Evolutionary conservation across 2,113 vertebrate species (phyloP).

Genomic region (Coracopsis vasa): DNA sequence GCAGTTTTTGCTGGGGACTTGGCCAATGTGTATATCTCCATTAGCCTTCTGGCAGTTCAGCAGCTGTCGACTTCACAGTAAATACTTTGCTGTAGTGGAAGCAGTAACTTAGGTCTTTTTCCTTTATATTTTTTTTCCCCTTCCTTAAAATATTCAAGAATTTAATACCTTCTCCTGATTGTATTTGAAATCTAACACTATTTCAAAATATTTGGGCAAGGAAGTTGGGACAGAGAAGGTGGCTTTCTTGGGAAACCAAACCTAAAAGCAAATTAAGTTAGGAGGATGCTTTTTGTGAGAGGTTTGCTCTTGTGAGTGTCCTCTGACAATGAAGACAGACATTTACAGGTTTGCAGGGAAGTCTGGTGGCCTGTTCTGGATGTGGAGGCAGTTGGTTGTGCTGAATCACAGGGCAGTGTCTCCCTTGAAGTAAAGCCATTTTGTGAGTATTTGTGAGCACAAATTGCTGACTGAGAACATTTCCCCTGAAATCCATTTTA

Average conservation of each 20-base stretch:
- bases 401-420: background rate
- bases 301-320: background rate
- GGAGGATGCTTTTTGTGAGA: background rate
- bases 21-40: accelerated
- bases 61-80: background rate
- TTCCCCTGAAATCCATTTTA: conserved; percentile 18
- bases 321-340: background rate
- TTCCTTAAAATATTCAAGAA: background rate
- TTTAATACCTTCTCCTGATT: background rate
- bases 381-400: background rate
- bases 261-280: background rate
- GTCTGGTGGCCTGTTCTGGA: background rate
- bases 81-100: background rate
- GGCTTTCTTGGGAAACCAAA: background rate
- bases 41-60: background rate
- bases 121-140: background rate
- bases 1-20: background rate
- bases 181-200: background rate
- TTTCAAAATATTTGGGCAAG: background rate
- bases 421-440: background rate
- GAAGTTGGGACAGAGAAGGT: background rate
- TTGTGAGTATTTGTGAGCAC: background rate
- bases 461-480: background rate
- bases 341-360: background rate
- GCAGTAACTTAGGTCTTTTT: background rate